Base-by-base conservation (phyloP, 92 coral and sea anemone genomes). In the Diadumene lineata region DNA sequence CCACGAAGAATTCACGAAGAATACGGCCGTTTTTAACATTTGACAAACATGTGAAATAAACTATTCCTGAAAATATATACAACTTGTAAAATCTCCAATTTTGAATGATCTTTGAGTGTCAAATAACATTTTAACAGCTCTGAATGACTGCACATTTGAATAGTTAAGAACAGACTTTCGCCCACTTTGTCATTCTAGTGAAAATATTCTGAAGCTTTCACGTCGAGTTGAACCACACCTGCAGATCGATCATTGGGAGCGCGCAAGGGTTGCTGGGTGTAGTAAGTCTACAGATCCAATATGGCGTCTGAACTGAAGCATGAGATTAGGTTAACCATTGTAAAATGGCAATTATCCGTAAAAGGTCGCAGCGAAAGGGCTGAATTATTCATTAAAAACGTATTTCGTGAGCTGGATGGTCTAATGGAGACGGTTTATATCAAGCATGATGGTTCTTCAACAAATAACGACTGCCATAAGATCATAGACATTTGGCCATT, bases 231-330 rank as follows among this genome's bases (percentile, higher is more conserved):
- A 67, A 34, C 72, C 31, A 67, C 72, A 53, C 72, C 72, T 64
- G 56, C 25, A 11, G 28, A 63, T 64, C 56, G 13, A 7, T 63
- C 48, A 44, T 46, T 44, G 64, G 78, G 67, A 56, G 78, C 43
- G 65, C 66, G 78, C 78, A 63, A 57, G 15, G 78, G n/a, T 0
- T 73, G 2, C 62, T 56, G 78, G 78, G n/a, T n/a, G 56, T 31
- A 46, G 55, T 22, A 34, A 25, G 46, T 50, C 1, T 3, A 50
- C 19, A 73, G 25, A 73, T 73, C 69, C 71, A 75, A 62, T 43
- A 75, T 75, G 80, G 80, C 80, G 80, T 50, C 70, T 19, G 21
- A 33, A 46, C 46, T 64, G 24, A 75, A 75, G 72, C 80, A 75
- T 57, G 72, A 63, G 46, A 75, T 75, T 0, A 75, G 72, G 27